phyloP scores from a whole-genome alignment of 2,888 invertebrate species.

The Drosophila limbata region DNA sequence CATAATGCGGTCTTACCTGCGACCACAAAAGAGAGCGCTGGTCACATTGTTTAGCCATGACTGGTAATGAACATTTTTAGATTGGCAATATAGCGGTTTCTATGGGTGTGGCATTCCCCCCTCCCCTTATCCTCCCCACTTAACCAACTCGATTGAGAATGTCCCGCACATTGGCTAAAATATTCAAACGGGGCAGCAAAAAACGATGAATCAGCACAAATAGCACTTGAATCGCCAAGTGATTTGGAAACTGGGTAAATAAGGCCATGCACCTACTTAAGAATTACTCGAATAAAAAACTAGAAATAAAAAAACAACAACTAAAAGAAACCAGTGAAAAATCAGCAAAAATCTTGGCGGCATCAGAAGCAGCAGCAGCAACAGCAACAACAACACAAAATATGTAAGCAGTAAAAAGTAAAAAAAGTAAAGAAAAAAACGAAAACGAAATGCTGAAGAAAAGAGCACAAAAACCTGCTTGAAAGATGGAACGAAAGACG shows the following conservation, averaged over 20 bases:
- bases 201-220: slow-evolving; percentile 68
- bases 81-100: slow-evolving; percentile 12
- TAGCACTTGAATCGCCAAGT: slow-evolving; percentile 34
- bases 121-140: slow-evolving; percentile 6
- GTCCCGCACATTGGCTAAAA: slow-evolving; percentile 30
- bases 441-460: slow-evolving; percentile 64
- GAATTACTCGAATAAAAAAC: slow-evolving; percentile 7
- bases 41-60: slow-evolving; percentile 62
- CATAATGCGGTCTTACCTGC: slow-evolving; percentile 52
- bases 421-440: slow-evolving; percentile 53
- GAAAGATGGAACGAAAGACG: slow-evolving; percentile 52
- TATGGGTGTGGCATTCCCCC: slow-evolving; percentile 39
- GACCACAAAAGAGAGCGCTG: slow-evolving; percentile 29
- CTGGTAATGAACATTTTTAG: slow-evolving; percentile 57
- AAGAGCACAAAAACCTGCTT: slow-evolving; percentile 59
- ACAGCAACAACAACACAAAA: slow-evolving; percentile 38
- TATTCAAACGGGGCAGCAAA: slow-evolving; percentile 29
- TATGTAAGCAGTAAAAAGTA: slow-evolving; percentile 59
- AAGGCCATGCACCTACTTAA: slow-evolving; percentile 81
- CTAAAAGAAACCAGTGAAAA: slow-evolving; percentile 21
- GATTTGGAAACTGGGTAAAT: slow-evolving; percentile 81
- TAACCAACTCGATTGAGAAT: slow-evolving; percentile 12
- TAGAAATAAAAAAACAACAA: slow-evolving; percentile 13
- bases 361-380: slow-evolving; percentile 35
- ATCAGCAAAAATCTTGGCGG: slow-evolving; percentile 54